Base-by-base conservation (phyloP, 1,140 invertebrate species). In the Laupala kohalensis region DNA sequence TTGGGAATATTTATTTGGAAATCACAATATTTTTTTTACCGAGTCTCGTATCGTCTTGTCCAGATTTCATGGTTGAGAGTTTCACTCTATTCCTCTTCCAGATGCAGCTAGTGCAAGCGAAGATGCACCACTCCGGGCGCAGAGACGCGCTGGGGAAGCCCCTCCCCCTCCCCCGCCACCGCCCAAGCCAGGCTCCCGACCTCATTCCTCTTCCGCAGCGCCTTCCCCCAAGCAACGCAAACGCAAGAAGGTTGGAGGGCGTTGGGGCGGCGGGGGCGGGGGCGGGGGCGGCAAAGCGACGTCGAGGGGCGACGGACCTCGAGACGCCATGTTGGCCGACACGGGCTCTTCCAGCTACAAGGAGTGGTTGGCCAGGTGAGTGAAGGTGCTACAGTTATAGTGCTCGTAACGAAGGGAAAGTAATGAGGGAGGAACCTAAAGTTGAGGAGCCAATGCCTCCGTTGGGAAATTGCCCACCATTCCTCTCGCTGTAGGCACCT, bases 301-400 rank as follows among this genome's bases (percentile, higher is more conserved):
- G 23, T 13, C 25, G 6, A 28, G 27, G 4, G 25, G 25, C 0
- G 37, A 70, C 64, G 27, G 25, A 19, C 24, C 28, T 6, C 12
- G 28, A 70, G 83, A 86, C 71, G 84, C 85, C 74, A 77, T 87
- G 25, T 78, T 89, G 73, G 81, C 84, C 25, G 88, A 90, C 74
- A 83, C 86, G 63, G 89, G 89, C 24, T 89, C 88, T 4, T 79
- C 81, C 6, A 84, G 84, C 76, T 90, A 90, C 75, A 87, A 89
- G 78, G 83, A 88, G 67, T 90, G 89, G 88, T 76, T 90, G 13
- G 78, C 85, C 25, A 88, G 86, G 89, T 89, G 80, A 81, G 80
- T 77, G 68, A 25, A 67, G 19, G 23, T 25, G 64, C 15, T 24
- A 25, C 12, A n/a, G 6, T 9, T 23, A 72, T 73, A 5, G 62